Evolutionary conservation across 1,140 invertebrate species (phyloP).

Genomic region (Tetramorium simillimum): DNA sequence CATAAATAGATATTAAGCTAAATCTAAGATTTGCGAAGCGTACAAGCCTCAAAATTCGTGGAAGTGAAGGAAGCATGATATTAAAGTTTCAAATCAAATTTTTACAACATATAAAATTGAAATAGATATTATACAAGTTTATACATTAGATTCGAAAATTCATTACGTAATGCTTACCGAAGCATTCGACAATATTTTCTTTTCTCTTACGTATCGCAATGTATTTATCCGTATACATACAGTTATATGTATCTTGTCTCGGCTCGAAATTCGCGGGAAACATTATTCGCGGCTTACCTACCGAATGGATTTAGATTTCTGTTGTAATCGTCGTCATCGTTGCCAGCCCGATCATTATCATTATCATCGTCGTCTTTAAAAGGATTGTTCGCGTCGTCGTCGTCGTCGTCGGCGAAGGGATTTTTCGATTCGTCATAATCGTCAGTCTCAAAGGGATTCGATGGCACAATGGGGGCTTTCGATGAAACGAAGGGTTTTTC

Average conservation of each 20-base stretch:
- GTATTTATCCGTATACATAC: neutral
- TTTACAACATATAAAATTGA: constrained; percentile 28
- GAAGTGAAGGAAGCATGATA: neutral
- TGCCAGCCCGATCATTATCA: constrained; percentile 79
- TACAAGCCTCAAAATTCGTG: neutral
- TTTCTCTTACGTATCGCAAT: constrained; percentile 1
- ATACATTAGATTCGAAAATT: constrained; percentile 10
- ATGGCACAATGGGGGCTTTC: constrained; percentile 82
- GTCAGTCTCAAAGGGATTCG: constrained; percentile 87
- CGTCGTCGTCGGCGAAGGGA: constrained; percentile 86
- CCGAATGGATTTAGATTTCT: constrained; percentile 89
- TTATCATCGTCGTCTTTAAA: constrained; percentile 82
- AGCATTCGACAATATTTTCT: constrained; percentile 3
- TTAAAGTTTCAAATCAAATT: neutral
- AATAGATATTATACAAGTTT: constrained; percentile 26
- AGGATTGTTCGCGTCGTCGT: constrained; percentile 79
- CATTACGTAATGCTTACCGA: neutral
- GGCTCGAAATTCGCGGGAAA: constrained; percentile 6
- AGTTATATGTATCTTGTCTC: neutral
- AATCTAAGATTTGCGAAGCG: neutral
- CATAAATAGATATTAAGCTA: neutral
- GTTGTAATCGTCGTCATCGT: constrained; percentile 86
- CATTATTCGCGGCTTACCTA: constrained; percentile 73
- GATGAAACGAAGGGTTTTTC: constrained; percentile 80
- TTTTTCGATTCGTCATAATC: constrained; percentile 88